Evolutionary conservation across 1,140 invertebrate species (phyloP), one percentile per base, ranked within the genome.

Genomic region (Alviniconcha marisindica): DNA sequence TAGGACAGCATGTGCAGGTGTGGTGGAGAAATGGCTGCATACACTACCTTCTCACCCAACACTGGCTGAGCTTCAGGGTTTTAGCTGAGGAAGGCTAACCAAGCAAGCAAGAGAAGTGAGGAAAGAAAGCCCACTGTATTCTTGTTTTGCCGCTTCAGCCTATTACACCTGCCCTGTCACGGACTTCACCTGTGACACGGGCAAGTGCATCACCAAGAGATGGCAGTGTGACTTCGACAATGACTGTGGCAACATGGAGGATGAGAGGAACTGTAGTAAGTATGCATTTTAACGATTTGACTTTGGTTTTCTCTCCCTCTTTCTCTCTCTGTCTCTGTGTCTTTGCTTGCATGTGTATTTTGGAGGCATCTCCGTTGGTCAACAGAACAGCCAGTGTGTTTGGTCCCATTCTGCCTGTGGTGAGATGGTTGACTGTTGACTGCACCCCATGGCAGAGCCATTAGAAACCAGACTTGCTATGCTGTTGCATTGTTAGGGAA

Each of bases 171-270:
- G 69, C 18, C 69, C 69, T 14, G 4, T 14, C 69, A 84, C 69
- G 42, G 48, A 24, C 44, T 99, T 98, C 95, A 95, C 97, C n/a
- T 99, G 98, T 93, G 96, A 95, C 86, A 97, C 96, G 56, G 82
- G 88, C 15, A 82, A 82, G 1, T 92, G 92, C 87, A 90, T 93
- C n/a, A 83, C 88, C 1, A 14, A 24, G 1, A 56, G 78, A 0
- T 89, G 88, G 89, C 36, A 33, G 18, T 90, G 90, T 87, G 89
- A 90, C 83, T 76, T 71, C 18, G 87, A 88, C 63, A 66, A 89
- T 77, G 90, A 90, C 78, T 90, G 90, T 74, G 40, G 69, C 15
- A 63, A 84, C 40, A 38, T 21, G 14, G 69, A 73, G 38, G 99
- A 99, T 85, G 90, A 84, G 63, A 56, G 54, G 2, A 78, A 83